Evolutionary conservation across 2,797 vertebrate genomes (phyloP).

Genomic region (Lepidocolaptes lacrymiger): DNA sequence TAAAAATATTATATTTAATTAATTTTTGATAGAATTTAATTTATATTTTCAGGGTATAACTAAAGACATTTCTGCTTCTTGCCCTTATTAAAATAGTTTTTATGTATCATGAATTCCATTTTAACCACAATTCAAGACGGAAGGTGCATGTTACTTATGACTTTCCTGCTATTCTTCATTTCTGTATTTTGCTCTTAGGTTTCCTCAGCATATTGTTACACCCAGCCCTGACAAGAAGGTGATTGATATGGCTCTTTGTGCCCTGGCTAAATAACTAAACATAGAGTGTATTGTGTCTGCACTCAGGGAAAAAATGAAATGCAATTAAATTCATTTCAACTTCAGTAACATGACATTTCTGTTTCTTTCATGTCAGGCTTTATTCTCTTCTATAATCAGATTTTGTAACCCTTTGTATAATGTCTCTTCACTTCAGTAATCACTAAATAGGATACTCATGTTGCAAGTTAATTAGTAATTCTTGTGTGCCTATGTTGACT

Average conservation of each 20-base stretch:
- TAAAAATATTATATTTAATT: neutral
- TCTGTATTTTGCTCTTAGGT: neutral
- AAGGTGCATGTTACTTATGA: neutral
- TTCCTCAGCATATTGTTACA: slow-evolving; percentile 21
- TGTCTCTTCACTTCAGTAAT: slow-evolving; percentile 52
- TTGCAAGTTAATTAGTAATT: slow-evolving; percentile 58
- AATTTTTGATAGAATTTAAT: neutral
- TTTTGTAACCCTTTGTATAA: slow-evolving; percentile 62
- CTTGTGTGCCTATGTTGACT: neutral
- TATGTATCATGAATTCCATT: neutral
- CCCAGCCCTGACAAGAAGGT: neutral
- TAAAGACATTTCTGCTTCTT: slow-evolving; percentile 4
- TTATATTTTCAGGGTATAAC: neutral
- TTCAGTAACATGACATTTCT: slow-evolving; percentile 59
- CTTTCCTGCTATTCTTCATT: slow-evolving; percentile 19
- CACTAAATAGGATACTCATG: slow-evolving; percentile 43
- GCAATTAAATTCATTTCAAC: slow-evolving; percentile 60
- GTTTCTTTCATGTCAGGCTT: slow-evolving; percentile 58
- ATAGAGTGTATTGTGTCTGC: slow-evolving; percentile 1
- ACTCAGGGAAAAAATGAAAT: slow-evolving; percentile 34
- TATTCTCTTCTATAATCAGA: slow-evolving; percentile 38
- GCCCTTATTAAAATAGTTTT: neutral
- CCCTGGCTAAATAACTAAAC: slow-evolving; percentile 50
- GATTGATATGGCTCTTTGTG: slow-evolving; percentile 53
- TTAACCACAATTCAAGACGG: slow-evolving; percentile 22